Evolutionary conservation across 2,888 invertebrate genomes (phyloP).

Genomic region (Lasioglossum morio): DNA sequence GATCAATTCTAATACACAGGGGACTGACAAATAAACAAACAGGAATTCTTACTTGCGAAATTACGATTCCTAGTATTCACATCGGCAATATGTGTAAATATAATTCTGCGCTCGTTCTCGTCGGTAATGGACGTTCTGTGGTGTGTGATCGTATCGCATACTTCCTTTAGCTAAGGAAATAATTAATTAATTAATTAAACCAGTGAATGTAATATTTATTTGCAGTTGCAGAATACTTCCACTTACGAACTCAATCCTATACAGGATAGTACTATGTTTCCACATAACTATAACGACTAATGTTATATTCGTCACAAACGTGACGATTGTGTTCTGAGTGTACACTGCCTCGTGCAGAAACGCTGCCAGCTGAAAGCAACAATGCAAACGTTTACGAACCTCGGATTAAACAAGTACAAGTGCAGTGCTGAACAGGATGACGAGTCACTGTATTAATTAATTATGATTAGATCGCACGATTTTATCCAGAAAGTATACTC

Average conservation of each 20-base stretch:
- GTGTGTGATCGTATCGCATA: slow-evolving; percentile 12
- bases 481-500: too few species aligned
- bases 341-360: neutral
- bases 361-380: slow-evolving; percentile 14
- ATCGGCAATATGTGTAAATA: slow-evolving; percentile 7
- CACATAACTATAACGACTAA: accelerated
- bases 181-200: neutral
- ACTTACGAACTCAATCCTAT: slow-evolving; percentile 12
- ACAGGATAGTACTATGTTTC: neutral
- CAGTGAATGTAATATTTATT: neutral
- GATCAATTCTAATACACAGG: too few species aligned
- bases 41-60: slow-evolving; percentile 35
- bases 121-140: slow-evolving; percentile 26
- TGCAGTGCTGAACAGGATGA: too few species aligned
- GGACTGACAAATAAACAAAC: neutral
- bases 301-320: neutral
- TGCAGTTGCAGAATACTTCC: neutral
- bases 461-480: too few species aligned
- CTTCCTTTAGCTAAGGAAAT: slow-evolving; percentile 1
- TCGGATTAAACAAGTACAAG: neutral
- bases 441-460: too few species aligned
- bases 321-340: neutral
- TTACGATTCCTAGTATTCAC: neutral
- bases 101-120: slow-evolving; percentile 34
- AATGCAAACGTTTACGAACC: neutral